phyloP scores from a whole-genome alignment of 2,888 invertebrate species.

The Frankliniella intonsa region DNA sequence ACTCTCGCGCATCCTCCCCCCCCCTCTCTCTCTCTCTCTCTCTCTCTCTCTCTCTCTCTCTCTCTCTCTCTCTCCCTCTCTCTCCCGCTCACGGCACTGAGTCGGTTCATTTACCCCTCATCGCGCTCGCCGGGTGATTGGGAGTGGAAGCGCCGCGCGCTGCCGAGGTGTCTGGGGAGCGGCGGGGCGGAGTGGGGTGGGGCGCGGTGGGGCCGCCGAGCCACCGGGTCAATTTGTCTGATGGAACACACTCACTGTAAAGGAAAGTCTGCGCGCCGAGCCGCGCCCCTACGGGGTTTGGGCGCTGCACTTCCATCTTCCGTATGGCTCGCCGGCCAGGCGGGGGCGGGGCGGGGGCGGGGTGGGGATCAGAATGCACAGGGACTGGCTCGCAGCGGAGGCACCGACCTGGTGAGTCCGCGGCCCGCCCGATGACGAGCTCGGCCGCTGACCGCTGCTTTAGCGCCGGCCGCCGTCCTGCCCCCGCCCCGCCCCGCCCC shows the following conservation, averaged over 20 bases:
- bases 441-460: neutral
- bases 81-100: neutral
- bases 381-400: too few relatives aligned
- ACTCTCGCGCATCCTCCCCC: neutral
- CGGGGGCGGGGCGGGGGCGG: too few relatives aligned
- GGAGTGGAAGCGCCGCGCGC: neutral
- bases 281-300: neutral
- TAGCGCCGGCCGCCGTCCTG: neutral
- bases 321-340: neutral
- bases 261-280: neutral
- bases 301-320: constrained; percentile 15
- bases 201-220: neutral
- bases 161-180: neutral
- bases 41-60: neutral
- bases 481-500: neutral
- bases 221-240: constrained; percentile 3
- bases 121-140: neutral
- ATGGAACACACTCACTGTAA: constrained; percentile 13
- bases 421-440: too few relatives aligned
- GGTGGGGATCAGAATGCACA: too few relatives aligned
- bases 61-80: neutral
- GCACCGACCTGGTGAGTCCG: too few relatives aligned
- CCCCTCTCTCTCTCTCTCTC: neutral
- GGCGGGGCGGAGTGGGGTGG: neutral
- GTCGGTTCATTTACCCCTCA: constrained; percentile 23